These are phyloP conservation scores for Albula glossodonta DNA, from an alignment of 2,113 vertebrate genomes.

Conservation along the genomic window DNA sequence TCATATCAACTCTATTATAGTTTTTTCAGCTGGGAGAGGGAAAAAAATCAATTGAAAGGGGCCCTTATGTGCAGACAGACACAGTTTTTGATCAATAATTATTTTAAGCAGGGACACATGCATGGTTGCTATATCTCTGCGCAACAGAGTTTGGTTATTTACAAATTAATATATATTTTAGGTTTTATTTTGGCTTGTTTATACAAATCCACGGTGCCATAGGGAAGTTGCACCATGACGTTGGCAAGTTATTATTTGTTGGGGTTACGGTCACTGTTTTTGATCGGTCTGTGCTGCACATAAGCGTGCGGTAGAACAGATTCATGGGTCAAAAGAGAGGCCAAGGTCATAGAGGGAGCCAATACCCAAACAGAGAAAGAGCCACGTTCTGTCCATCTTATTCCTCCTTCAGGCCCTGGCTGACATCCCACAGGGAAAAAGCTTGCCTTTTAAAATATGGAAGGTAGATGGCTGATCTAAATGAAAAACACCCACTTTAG, in stretches of 20 bases:
- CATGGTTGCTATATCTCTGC: constrained; percentile 63
- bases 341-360: constrained; percentile 66
- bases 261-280: constrained; percentile 43
- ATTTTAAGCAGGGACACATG: constrained; percentile 64
- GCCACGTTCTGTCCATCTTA: constrained; percentile 54
- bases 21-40: constrained; percentile 62
- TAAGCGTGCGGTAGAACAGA: constrained; percentile 60
- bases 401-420: constrained; percentile 60
- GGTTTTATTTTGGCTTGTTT: not conserved
- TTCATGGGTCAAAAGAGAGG: constrained; percentile 63
- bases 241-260: constrained; percentile 34
- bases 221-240: not conserved
- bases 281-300: constrained; percentile 50
- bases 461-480: constrained; percentile 60
- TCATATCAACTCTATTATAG: constrained; percentile 75
- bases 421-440: constrained; percentile 61
- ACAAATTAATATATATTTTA: constrained; percentile 29
- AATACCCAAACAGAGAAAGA: constrained; percentile 40
- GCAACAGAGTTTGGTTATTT: constrained; percentile 51
- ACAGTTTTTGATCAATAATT: constrained; percentile 72
- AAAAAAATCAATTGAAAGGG: constrained; percentile 74
- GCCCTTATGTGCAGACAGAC: constrained; percentile 66
- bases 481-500: constrained; percentile 62
- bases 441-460: constrained; percentile 55
- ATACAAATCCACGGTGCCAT: constrained; percentile 6